Evolutionary conservation across 2,797 vertebrate species (phyloP).

Genomic region (Coregonus suidteri): DNA sequence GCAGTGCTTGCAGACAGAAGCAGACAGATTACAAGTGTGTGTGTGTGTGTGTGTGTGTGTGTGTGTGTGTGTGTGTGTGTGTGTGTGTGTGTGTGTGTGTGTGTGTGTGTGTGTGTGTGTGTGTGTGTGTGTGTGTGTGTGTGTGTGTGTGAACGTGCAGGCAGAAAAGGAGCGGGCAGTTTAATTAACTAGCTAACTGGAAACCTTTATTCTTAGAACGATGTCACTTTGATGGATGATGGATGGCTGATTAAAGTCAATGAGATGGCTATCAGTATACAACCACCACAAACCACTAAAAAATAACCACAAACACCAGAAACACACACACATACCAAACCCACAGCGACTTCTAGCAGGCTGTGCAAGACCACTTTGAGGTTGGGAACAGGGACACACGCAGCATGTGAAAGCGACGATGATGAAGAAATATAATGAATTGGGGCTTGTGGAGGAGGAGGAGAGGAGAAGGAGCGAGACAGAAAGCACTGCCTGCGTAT

Average conservation of each 20-base stretch:
- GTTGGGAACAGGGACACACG: constrained; percentile 25
- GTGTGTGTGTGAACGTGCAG: neutral
- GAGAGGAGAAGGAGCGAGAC: neutral
- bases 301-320: constrained; percentile 28
- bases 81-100: too few species aligned
- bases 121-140: too few species aligned
- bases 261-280: constrained; percentile 76
- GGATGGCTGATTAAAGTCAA: constrained; percentile 83
- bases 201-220: constrained; percentile 82
- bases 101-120: too few species aligned
- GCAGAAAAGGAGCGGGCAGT: constrained; percentile 76
- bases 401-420: constrained; percentile 16
- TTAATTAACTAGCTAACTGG: constrained; percentile 89
- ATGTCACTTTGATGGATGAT: constrained; percentile 92
- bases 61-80: too few species aligned
- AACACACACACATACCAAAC: constrained; percentile 36
- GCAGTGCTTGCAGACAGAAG: constrained; percentile 79
- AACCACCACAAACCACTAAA: constrained; percentile 54
- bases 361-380: constrained; percentile 34
- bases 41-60: too few species aligned
- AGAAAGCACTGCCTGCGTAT: constrained; percentile 40
- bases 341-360: constrained; percentile 34
- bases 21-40: too few species aligned
- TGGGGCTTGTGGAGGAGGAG: neutral
- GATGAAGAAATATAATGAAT: constrained; percentile 38